Evolutionary conservation across 92 coral and sea anemone species (phyloP).

Genomic region (Isaurus tuberculatus): DNA sequence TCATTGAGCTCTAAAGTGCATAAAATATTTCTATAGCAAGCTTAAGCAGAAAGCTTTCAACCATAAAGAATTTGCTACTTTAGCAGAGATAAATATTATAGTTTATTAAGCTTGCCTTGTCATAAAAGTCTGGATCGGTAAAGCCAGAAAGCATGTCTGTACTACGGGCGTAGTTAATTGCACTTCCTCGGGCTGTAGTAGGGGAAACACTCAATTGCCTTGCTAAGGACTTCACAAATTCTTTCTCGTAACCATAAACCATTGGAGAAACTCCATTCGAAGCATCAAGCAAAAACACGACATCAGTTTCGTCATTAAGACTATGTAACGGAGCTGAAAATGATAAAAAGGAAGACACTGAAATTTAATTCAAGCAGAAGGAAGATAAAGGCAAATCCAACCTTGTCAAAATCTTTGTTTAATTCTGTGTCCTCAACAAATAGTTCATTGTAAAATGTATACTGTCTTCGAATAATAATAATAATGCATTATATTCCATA

Average conservation of each 20-base stretch:
- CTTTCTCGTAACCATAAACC: constrained; percentile 26
- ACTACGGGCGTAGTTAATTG: constrained; percentile 22
- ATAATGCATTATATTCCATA: no score
- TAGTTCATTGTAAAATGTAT: no score
- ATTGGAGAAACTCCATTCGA: constrained; percentile 18
- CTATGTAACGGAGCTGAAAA: constrained; percentile 30
- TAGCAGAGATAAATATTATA: no score
- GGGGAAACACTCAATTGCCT: constrained; percentile 5
- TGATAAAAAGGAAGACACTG: not conserved
- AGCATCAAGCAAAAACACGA: constrained; percentile 37
- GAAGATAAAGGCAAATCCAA: no score
- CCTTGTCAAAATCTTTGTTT: no score
- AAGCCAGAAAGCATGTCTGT: constrained; percentile 45
- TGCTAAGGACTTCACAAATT: constrained; percentile 35
- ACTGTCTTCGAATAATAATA: no score
- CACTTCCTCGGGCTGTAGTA: constrained; percentile 38
- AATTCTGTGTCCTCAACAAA: no score
- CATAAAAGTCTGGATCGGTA: constrained; percentile 44
- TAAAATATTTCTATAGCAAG: no score
- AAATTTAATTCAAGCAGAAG: no score
- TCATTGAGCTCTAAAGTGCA: no score
- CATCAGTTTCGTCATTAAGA: constrained; percentile 36
- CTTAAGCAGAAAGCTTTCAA: no score
- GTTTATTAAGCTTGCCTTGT: constrained; percentile 15
- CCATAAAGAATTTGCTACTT: no score